Conservation (phyloP, 2,888 invertebrate species). For the Minunthozetes semirufus region DNA sequence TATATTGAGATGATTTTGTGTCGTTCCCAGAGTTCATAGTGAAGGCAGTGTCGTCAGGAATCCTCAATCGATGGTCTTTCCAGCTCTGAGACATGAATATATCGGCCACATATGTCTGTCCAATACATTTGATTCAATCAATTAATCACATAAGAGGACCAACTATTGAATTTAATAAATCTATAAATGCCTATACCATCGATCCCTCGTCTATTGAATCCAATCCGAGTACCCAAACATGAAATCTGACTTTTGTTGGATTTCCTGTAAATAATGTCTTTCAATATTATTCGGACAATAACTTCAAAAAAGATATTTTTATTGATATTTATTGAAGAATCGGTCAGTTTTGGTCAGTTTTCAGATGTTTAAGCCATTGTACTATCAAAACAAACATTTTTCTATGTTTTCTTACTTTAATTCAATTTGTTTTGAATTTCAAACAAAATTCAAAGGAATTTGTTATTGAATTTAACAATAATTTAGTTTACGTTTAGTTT, state of each 20-base stretch:
- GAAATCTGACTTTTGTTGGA: conserved; percentile 81
- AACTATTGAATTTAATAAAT: neutral
- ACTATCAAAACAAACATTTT: too few species aligned
- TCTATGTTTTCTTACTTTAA: too few species aligned
- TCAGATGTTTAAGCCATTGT: too few species aligned
- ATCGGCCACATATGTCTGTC: conserved; percentile 87
- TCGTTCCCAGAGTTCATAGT: conserved; percentile 46
- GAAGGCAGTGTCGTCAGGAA: conserved; percentile 89
- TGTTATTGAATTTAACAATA: too few species aligned
- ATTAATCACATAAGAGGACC: neutral
- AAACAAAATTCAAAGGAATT: too few species aligned
- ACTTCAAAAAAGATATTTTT: too few species aligned
- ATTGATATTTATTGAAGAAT: neutral
- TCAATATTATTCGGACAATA: neutral
- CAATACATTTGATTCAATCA: conserved; percentile 40
- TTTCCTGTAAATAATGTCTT: conserved; percentile 54
- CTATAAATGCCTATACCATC: conserved; percentile 58
- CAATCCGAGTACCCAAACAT: conserved; percentile 78
- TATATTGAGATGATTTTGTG: conserved; percentile 55
- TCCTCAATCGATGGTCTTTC: conserved; percentile 75
- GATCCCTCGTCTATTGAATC: conserved; percentile 95
- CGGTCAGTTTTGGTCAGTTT: neutral
- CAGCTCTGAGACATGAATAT: conserved; percentile 87
- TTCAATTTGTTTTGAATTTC: too few species aligned
- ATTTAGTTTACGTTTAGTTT: too few species aligned